phyloP scores from a whole-genome alignment of 2,888 invertebrate genomes.

The Lathronympha strigana region DNA sequence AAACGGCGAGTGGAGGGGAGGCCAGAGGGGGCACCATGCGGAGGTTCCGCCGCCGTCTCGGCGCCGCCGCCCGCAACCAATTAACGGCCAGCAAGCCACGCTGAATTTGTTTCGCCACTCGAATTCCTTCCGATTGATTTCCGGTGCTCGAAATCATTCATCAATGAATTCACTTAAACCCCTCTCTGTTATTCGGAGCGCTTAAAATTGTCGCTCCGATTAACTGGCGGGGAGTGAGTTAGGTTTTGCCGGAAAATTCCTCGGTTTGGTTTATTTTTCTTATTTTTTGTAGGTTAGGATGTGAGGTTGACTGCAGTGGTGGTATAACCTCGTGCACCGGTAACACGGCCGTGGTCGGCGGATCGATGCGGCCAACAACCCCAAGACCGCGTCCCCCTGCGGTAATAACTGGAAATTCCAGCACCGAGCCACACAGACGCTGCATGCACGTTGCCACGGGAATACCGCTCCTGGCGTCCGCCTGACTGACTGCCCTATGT shows the following conservation, averaged over 20 bases:
- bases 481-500: conserved; percentile 62
- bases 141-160: conserved; percentile 63
- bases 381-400: conserved; percentile 70
- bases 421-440: conserved; percentile 61
- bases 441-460: conserved; percentile 62
- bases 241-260: not conserved
- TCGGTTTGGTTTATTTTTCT: not conserved
- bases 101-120: conserved; percentile 80
- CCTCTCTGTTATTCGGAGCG: conserved; percentile 45
- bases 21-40: conserved; percentile 77
- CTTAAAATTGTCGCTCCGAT: conserved; percentile 41
- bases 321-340: conserved; percentile 73
- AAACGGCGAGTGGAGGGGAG: conserved; percentile 71
- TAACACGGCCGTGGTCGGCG: conserved; percentile 68
- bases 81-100: conserved; percentile 80
- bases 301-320: conserved; percentile 59
- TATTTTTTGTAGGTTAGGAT: not conserved
- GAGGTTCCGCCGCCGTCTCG: conserved; percentile 83
- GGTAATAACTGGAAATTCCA: conserved; percentile 80
- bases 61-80: conserved; percentile 84
- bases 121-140: conserved; percentile 82
- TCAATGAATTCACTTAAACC: conserved; percentile 51
- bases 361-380: conserved; percentile 82
- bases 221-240: conserved; percentile 8
- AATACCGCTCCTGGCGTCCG: conserved; percentile 72